phyloP scores from a whole-genome alignment of 1,140 invertebrate genomes.

The Neodiprion virginianus region DNA sequence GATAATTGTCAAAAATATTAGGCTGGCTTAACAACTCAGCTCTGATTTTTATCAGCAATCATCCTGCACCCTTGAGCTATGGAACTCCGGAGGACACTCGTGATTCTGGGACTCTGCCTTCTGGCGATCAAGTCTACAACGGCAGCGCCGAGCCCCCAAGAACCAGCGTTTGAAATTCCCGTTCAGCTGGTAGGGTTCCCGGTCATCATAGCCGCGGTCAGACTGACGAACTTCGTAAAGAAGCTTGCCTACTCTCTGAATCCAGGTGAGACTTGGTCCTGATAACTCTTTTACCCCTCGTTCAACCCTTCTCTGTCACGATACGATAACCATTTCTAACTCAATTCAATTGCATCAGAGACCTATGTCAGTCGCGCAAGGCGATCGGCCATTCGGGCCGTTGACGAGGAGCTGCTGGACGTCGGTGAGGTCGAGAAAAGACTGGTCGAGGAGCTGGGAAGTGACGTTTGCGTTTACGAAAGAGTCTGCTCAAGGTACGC shows the following conservation, averaged over 20 bases:
- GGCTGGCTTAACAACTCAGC: no score
- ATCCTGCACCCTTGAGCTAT: constrained; percentile 25
- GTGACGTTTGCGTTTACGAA: constrained; percentile 74
- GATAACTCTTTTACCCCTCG: constrained; percentile 14
- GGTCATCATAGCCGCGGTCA: constrained; percentile 80
- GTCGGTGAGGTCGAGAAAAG: constrained; percentile 73
- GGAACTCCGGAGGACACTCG: constrained; percentile 33
- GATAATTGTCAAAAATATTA: no score
- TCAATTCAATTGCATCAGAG: constrained; percentile 52
- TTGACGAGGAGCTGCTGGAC: constrained; percentile 65
- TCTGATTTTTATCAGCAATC: no score
- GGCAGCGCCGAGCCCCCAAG: constrained; percentile 55
- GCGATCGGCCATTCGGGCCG: constrained; percentile 45
- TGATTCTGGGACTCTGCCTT: constrained; percentile 40
- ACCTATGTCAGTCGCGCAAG: constrained; percentile 67
- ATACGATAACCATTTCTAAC: background rate
- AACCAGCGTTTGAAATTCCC: constrained; percentile 75
- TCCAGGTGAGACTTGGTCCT: constrained; percentile 72
- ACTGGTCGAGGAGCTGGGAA: constrained; percentile 71
- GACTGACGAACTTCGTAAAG: constrained; percentile 82
- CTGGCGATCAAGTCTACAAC: constrained; percentile 46
- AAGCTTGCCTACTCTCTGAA: constrained; percentile 81
- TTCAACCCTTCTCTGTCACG: background rate
- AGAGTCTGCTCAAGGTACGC: constrained; percentile 74
- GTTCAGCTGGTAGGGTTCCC: constrained; percentile 84